Base-by-base conservation (phyloP, 2,113 vertebrate species). In the Pituophis catenifer region DNA sequence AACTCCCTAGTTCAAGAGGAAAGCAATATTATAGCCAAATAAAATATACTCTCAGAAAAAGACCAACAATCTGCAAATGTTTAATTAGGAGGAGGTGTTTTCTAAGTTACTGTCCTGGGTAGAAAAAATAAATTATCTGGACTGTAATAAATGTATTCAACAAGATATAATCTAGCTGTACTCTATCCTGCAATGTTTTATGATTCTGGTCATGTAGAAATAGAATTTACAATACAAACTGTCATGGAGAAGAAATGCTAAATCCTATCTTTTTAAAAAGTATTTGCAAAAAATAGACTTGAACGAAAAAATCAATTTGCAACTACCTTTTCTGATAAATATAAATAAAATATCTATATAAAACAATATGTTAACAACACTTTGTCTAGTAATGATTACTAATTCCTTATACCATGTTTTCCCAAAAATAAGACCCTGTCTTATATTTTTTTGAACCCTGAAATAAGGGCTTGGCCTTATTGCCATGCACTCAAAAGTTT, bases 11-110 rank as follows among this genome's bases (percentile, higher is more conserved):
- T 87, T 86, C 48, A 38, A 90, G 13, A 87, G 29, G 75, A 50
- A 90, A 87, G 26, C 11, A n/a, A 9, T 59, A 90, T 50, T 93
- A 85, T 59, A 24, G 89, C 75, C 92, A 90, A 86, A 90, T 29
- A 53, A 90, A 93, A 65, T 58, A 93, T 19, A 38, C 57, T 62
- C n/a, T 90, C 57, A 93, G 29, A 87, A 90, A 90, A 90, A 50
- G 54, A 33, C 59, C 58, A 89, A 70, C 52, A 29, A 65, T 89
- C 62, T 92, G 87, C 11, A 92, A 89, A 92, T 81, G 89, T 57
- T 89, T 89, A 9, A 6, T 81, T 38, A 24, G 38, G 10, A 59
- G 53, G 15, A 53, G 13, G 24, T 86, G 54, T 62, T 93, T 54
- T 59, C 53, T n/a, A 23, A 86, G 13, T n/a, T 50, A 86, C 33